Evolutionary conservation across 2,113 vertebrate genomes (phyloP).

Genomic region (Bucco capensis): DNA sequence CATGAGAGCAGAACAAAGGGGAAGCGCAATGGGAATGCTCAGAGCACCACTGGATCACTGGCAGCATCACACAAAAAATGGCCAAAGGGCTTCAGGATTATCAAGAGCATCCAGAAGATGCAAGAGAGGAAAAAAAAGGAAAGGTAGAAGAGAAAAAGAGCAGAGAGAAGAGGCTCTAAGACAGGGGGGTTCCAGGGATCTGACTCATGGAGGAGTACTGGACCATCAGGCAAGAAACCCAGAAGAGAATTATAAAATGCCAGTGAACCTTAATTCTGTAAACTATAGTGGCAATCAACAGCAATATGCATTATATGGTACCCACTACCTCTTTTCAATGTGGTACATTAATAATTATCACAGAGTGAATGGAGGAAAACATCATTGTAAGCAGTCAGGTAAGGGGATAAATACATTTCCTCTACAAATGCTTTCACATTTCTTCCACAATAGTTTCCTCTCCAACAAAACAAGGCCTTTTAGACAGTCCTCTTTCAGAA

Average conservation of each 20-base stretch:
- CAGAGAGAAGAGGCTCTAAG: background rate
- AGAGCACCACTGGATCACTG: background rate
- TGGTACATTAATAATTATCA: background rate
- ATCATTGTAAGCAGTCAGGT: background rate
- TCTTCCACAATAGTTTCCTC: background rate
- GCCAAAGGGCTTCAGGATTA: background rate
- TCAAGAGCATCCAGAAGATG: background rate
- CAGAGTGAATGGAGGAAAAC: background rate
- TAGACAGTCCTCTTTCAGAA: background rate
- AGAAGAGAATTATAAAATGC: background rate
- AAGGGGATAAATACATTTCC: background rate
- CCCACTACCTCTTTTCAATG: background rate
- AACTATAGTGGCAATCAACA: background rate
- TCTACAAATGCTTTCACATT: background rate
- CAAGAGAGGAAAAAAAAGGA: rapidly evolving
- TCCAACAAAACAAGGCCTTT: background rate
- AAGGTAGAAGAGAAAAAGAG: background rate
- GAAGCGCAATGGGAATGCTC: background rate
- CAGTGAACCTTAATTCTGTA: background rate
- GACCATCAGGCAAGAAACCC: background rate
- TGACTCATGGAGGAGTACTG: background rate
- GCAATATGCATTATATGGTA: background rate
- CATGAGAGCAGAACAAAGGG: background rate
- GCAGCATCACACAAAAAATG: background rate
- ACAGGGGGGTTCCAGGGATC: background rate